Evolutionary conservation across 2,113 vertebrate species (phyloP).

Genomic region (Kryptolebias marmoratus): DNA sequence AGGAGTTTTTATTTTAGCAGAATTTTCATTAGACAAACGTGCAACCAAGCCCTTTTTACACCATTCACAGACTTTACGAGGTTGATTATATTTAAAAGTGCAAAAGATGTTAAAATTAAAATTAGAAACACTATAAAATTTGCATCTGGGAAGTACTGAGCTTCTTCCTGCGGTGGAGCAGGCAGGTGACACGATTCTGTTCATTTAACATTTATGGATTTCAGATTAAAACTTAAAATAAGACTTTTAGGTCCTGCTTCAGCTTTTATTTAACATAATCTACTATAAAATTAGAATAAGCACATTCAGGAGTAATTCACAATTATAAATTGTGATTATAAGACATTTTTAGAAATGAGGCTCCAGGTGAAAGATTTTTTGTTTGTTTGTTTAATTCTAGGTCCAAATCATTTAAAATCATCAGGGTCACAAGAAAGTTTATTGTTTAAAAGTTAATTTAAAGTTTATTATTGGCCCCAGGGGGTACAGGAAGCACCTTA

Average conservation of each 20-base stretch:
- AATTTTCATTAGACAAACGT: background rate
- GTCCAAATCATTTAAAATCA: conserved; percentile 10
- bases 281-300: no score
- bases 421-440: background rate
- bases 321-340: background rate
- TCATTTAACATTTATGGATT: no score
- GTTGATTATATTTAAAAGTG: no score
- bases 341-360: background rate
- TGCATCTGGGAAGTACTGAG: no score
- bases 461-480: background rate
- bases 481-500: background rate
- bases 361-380: background rate
- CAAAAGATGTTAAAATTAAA: no score
- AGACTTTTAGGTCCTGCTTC: no score
- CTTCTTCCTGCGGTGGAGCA: no score
- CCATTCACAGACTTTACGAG: background rate
- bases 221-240: no score
- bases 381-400: background rate
- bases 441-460: background rate
- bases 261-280: no score
- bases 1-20: background rate
- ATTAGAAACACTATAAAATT: no score
- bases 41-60: background rate
- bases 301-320: background rate
- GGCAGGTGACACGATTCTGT: no score